Base-by-base conservation (phyloP, 2,888 invertebrate genomes). In the Apodemia zela region DNA sequence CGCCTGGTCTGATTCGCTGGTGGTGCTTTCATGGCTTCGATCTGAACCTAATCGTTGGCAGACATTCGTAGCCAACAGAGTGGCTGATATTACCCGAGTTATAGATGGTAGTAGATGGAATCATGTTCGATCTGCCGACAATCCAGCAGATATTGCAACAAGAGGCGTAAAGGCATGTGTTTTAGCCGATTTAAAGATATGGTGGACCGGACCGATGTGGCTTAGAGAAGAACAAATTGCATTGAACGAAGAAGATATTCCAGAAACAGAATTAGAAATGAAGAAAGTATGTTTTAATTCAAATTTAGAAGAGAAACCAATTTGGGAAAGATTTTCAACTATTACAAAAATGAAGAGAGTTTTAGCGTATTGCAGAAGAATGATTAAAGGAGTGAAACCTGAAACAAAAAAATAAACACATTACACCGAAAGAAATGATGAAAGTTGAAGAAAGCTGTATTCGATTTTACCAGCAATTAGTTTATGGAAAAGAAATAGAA, bases 111-210 rank as follows among this genome's bases (percentile, higher is more conserved):
- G 61, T 47, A 47, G 61, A 0, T 67, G 66, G 66, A 61, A 71
- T 17, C 65, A 70, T 25, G 65, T 70, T 21, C 21, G 21, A 21
- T 21, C 21, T 21, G 21, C 8, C 29, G 61, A 67, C 3, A 67
- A 70, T 61, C 67, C 68, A n/a, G 68, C 68, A n/a, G 64, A 69
- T 11, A 25, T 59, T 59, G 65, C 69, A 18, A 63, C 66, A 17
- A 38, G 66, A 59, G 64, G 72, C 21, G 35, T 65, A 4, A 58
- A 45, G 18, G 25, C 65, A 60, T 18, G 33, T 8, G 62, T 63
- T 5, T 35, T 63, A 42, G 49, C 42, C n/a, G 21, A 42, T 15
- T 13, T 59, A 29, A 51, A 67, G 8, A 18, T 60, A 11, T 65
- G 67, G 66, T 65, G 66, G 66, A 62, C 13, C 49, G 67, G 66